Conservation (phyloP, 2,888 invertebrate genomes). For the Linyphia triangularis region DNA sequence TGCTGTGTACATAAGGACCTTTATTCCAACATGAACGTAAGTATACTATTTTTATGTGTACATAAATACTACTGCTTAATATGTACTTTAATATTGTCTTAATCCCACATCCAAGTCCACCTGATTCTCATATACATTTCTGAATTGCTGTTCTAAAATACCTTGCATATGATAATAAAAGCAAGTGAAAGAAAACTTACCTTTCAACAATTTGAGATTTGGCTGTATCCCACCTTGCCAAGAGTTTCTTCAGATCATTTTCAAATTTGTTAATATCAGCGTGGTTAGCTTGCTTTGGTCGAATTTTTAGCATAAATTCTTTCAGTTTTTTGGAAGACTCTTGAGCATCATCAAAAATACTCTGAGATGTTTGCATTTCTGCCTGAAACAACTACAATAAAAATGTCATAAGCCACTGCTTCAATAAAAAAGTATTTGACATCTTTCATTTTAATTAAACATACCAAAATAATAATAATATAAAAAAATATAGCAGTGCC, state of each 20-base stretch:
- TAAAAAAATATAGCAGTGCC: no score
- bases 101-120: no score
- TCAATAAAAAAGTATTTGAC: not conserved
- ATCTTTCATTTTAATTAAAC: not conserved
- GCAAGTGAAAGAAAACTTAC: slow-evolving; percentile 17
- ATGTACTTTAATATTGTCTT: no score
- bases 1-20: no score
- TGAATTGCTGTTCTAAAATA: no score
- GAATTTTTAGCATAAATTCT: slow-evolving; percentile 92
- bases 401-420: not conserved
- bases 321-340: slow-evolving; percentile 94
- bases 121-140: no score
- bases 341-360: slow-evolving; percentile 93
- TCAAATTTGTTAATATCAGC: slow-evolving; percentile 79
- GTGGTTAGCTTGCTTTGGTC: slow-evolving; percentile 87
- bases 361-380: slow-evolving; percentile 92
- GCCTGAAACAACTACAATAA: slow-evolving; percentile 86
- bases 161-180: no score
- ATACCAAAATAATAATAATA: no score
- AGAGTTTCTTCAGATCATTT: slow-evolving; percentile 68
- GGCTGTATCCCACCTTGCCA: slow-evolving; percentile 64
- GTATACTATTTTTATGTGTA: no score
- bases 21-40: no score
- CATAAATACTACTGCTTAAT: no score
- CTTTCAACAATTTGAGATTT: slow-evolving; percentile 71